phyloP scores from a whole-genome alignment of 1,140 invertebrate species.

The Helicoverpa zea region DNA sequence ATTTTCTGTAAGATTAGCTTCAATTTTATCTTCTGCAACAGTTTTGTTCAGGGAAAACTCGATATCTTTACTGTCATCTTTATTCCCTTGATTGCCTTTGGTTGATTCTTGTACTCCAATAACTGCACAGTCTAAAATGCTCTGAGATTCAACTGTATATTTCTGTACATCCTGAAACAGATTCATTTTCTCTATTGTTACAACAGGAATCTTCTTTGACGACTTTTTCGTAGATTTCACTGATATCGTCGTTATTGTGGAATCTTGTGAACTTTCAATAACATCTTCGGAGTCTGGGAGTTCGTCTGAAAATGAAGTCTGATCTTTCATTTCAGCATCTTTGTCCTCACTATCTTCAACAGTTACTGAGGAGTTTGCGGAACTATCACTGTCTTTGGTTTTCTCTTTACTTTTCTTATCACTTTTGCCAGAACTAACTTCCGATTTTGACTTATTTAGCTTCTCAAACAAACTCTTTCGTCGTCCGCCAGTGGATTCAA shows the following conservation, averaged over 20 bases:
- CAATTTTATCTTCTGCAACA: conserved; percentile 53
- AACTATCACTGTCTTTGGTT: conserved; percentile 14
- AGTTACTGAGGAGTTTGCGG: conserved; percentile 2
- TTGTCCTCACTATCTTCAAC: conserved; percentile 38
- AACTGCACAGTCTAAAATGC: conserved; percentile 30
- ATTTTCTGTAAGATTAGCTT: conserved; percentile 71
- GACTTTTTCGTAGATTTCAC: conserved; percentile 69
- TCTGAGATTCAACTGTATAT: conserved; percentile 17
- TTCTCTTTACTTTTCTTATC: conserved; percentile 50
- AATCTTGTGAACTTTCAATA: conserved; percentile 86
- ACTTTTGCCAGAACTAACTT: conserved; percentile 58
- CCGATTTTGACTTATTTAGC: conserved; percentile 64
- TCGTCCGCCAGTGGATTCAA: conserved; percentile 55
- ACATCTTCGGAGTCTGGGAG: conserved; percentile 77
- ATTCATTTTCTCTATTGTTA: conserved; percentile 54
- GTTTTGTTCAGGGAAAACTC: conserved; percentile 73
- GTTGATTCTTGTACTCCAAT: neutral
- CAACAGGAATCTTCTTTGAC: conserved; percentile 62
- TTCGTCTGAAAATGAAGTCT: conserved; percentile 52
- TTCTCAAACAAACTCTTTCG: conserved; percentile 66
- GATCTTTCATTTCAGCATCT: conserved; percentile 35
- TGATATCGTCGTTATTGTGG: conserved; percentile 74
- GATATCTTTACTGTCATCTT: conserved; percentile 61
- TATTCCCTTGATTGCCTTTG: conserved; percentile 53
- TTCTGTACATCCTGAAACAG: conserved; percentile 26